Percentiles rank a stretch among this genome's conserved stretches.
Conservation (phyloP, 2,797 vertebrate genomes). For the Acanthurus lineatus region DNA sequence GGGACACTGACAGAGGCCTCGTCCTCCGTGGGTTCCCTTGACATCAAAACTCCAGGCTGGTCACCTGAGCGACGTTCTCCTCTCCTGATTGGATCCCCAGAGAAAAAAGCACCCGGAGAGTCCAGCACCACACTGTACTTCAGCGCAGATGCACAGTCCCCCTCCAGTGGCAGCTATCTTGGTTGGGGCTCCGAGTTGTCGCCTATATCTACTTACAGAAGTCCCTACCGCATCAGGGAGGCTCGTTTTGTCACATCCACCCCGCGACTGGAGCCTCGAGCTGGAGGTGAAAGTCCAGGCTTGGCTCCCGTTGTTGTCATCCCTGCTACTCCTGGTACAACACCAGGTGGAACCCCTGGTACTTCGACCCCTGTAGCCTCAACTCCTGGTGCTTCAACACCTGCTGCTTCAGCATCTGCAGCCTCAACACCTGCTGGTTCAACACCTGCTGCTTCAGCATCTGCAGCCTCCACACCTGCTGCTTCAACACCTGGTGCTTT, state of each 20-base stretch:
- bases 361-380: conserved; percentile 41
- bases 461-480: conserved; percentile 28
- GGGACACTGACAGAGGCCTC: conserved; percentile 68
- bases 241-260: conserved; percentile 89
- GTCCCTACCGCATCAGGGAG: conserved; percentile 78
- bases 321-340: conserved; percentile 80
- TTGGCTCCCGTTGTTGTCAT: conserved; percentile 69
- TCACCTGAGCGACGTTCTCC: conserved; percentile 75
- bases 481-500: conserved; percentile 36
- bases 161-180: conserved; percentile 60
- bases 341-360: conserved; percentile 73
- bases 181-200: conserved; percentile 79
- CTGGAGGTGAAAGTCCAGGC: conserved; percentile 59
- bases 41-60: conserved; percentile 79
- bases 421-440: conserved; percentile 39
- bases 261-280: conserved; percentile 78
- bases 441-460: conserved; percentile 34
- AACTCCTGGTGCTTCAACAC: conserved; percentile 31
- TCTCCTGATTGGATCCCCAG: conserved; percentile 75
- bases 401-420: conserved; percentile 25
- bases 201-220: conserved; percentile 81
- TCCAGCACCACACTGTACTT: conserved; percentile 86
- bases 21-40: conserved; percentile 73
- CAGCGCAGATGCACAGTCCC: conserved; percentile 80
- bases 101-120: conserved; percentile 74